Evolutionary conservation across 1,140 invertebrate genomes (phyloP).

Genomic region (Papilio machaon): DNA sequence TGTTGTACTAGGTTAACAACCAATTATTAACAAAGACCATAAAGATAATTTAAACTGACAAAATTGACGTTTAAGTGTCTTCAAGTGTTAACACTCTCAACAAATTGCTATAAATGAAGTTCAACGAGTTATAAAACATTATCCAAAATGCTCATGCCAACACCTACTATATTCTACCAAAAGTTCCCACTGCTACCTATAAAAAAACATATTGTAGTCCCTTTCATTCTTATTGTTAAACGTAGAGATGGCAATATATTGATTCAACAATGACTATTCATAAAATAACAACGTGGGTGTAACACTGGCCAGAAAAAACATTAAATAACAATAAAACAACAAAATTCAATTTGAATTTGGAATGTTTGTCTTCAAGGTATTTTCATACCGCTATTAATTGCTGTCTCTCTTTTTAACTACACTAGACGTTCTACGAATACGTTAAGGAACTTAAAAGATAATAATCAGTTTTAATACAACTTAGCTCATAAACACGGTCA

Average conservation of each 20-base stretch:
- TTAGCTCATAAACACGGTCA: conserved; percentile 35
- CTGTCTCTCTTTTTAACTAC: neutral
- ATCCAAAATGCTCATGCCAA: neutral
- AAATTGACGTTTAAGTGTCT: conserved; percentile 15
- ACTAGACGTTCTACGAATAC: conserved; percentile 23
- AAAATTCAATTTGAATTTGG: conserved; percentile 24
- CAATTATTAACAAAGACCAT: conserved; percentile 17
- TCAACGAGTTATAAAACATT: neutral
- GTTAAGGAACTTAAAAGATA: conserved; percentile 33
- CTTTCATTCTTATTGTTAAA: neutral
- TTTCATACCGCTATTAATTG: conserved; percentile 17
- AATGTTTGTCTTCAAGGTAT: neutral
- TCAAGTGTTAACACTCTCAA: conserved; percentile 2
- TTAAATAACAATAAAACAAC: conserved; percentile 18
- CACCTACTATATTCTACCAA: neutral
- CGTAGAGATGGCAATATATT: neutral
- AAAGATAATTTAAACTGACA: neutral
- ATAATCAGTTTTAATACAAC: conserved; percentile 37
- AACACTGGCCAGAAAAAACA: conserved; percentile 1
- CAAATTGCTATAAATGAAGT: conserved; percentile 9
- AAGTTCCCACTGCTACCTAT: neutral
- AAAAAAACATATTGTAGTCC: too few relatives aligned
- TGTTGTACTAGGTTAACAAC: neutral
- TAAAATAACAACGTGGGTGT: neutral
- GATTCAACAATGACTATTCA: neutral